Base-by-base conservation (phyloP, 1,140 invertebrate species). In the Lycorma delicatula region DNA sequence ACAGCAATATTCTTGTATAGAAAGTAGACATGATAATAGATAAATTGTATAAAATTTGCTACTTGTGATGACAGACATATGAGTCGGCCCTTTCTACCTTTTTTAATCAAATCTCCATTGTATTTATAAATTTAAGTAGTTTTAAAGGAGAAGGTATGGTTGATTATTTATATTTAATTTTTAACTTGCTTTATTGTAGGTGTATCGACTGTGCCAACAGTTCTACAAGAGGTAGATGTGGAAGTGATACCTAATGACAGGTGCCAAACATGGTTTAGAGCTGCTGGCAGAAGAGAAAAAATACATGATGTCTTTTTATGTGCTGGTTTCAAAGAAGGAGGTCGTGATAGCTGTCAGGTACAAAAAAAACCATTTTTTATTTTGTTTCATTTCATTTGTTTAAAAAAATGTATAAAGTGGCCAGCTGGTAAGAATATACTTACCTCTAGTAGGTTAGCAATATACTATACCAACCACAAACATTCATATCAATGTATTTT, bases 271-370 rank as follows among this genome's bases (percentile, higher is more conserved):
- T 94, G 91, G 93, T 96, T 94, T 70, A 77, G 87, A 54, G 83
- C 89, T 13, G 93, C 91, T 0, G 91, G 91, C 6, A 75, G 91
- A 50, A 75, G 89, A 34, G 92, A 95, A 75, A 90, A 86, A 1
- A 95, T 97, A 61, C 89, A 92, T 60, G 89, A 95, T 63, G 91
- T 94, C 0, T 95, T 97, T 70, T 75, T 95, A 0, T 97, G 93
- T 70, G 92, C 92, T 3, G 93, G 93, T 25, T 91, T 91, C 60
- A 89, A 91, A 71, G 87, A 92, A 72, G 88, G 85, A 54, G 75
- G 74, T 34, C 63, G 71, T 53, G 79, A 81, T 67, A 75, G 74
- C 31, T 80, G 79, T 65, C 78, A 80, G 69, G 78, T 79, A 68
- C 60, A n/a, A n/a, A n/a, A n/a, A n/a, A n/a, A n/a, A n/a, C n/a